Evolutionary conservation across 2,888 invertebrate genomes (phyloP), one percentile per base, ranked within the genome.

Genomic region (Baronia brevicornis): DNA sequence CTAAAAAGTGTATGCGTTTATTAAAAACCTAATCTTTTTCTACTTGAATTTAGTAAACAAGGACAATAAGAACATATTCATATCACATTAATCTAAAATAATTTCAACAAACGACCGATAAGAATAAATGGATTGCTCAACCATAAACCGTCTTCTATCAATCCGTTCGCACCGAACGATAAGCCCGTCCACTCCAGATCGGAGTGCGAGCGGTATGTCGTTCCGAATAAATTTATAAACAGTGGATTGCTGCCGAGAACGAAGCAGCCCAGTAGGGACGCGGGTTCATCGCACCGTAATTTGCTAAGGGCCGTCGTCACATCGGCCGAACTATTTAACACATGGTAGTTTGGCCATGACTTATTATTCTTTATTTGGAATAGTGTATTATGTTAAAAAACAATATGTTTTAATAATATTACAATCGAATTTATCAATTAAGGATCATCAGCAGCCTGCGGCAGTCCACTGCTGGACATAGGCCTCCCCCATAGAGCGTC

Each of bases 241-340:
- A 41, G 41, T 53, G 41, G 49, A 40, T 17, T 46, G 51, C 44
- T 48, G 41, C 43, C 43, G 42, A 43, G 43, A 41, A 26, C 20
- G 29, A 18, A 20, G 17, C 26, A 44, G 28, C 44, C 44, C 33
- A 40, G n/a, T n/a, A 38, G 43, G 31, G 38, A 33, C 34, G 30
- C 33, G 48, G 45, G 75, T 70, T 74, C 74, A 67, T 62, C 62
- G 74, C 47, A 60, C 74, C 42, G 48, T 48, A 41, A 60, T 64
- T 55, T 39, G 54, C 54, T 51, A 54, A 60, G 64, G 66, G 58
- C 30, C 20, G 25, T n/a, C n/a, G n/a, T 21, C 25, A 30, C 30
- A 21, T 35, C 25, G 35, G 17, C 8, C 11, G n/a, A 26, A 30
- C 29, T 30, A 29, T 29, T 24, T 11, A 20, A 35, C 22, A 13